These are phyloP conservation scores for Heteromormyrus szaboi DNA, from an alignment of 2,797 vertebrate genomes.

Conservation along the genomic window DNA sequence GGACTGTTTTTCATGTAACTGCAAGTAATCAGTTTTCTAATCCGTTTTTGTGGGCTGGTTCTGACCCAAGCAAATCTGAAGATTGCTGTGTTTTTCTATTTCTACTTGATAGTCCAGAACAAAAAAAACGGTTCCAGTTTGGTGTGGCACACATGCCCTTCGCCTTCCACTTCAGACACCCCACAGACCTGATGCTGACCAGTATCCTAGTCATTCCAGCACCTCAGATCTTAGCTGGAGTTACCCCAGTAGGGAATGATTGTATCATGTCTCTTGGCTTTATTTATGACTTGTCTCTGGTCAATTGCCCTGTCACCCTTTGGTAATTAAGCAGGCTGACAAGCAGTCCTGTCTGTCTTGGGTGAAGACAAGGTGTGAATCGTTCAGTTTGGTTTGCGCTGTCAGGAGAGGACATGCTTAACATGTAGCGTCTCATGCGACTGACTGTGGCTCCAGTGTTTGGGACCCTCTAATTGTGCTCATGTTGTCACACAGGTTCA, in stretches of 20 bases:
- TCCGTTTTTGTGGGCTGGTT: neutral
- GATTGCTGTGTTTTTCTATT: neutral
- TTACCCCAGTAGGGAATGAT: neutral
- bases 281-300: constrained; percentile 19
- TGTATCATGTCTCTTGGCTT: constrained; percentile 11
- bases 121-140: neutral
- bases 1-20: neutral
- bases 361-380: constrained; percentile 25
- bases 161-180: neutral
- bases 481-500: neutral
- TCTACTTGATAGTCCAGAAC: neutral
- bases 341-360: constrained; percentile 16
- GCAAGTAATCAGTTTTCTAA: neutral
- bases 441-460: neutral
- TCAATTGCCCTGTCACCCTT: constrained; percentile 16
- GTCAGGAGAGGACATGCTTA: neutral
- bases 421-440: neutral
- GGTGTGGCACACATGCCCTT: neutral
- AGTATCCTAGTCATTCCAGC: neutral
- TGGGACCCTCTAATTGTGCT: neutral
- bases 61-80: neutral
- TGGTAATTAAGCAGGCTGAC: constrained; percentile 18
- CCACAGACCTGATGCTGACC: neutral
- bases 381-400: constrained; percentile 18
- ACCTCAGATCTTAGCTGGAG: neutral